Evolutionary conservation across 1,140 invertebrate genomes (phyloP), one percentile per base, ranked within the genome.

Genomic region (Lethrus apterus): DNA sequence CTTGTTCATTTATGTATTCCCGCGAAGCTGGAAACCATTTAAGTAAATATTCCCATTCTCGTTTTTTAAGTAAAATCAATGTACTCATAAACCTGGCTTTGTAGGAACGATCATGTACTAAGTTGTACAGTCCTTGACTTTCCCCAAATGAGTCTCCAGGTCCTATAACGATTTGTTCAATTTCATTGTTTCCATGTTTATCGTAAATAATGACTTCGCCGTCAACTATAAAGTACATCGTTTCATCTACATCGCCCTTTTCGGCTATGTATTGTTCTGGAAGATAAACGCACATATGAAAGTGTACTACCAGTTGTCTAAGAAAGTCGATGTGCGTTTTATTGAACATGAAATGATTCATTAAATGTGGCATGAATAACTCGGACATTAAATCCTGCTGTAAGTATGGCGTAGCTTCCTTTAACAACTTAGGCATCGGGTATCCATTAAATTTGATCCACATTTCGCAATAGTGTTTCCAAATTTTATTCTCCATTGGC

Each of bases 151-250:
- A 21, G 9, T 36, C 9, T 10, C 41, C 41, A 18, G 26, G 7
- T 11, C 10, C 15, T 10, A 44, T n/a, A 10, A 44, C 15, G 18
- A 15, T 21, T 38, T 38, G 23, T 18, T 18, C 23, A 26, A 41
- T 41, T 23, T 41, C 43, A 13, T 36, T 38, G 20, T 46, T 20
- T 2, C 36, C 35, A 20, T 31, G 35, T 24, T 11, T 35, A 17
- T 29, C 38, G 26, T 23, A 43, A 31, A 43, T 43, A 0, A 65
- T 52, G 48, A 71, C 67, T 57, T 66, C 62, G 44, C 69, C 70
- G 51, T 64, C 58, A 51, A 70, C 66, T 52, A 71, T 70, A 42
- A 71, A 70, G 33, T 70, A 70, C 43, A 71, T 70, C 33, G 65
- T 67, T 36, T 67, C 68, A 40, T 71, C 66, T 1, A 67, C 62